Evolutionary conservation across 2,797 vertebrate genomes (phyloP), one percentile per base, ranked within the genome.

Genomic region (Trachurus trachurus): DNA sequence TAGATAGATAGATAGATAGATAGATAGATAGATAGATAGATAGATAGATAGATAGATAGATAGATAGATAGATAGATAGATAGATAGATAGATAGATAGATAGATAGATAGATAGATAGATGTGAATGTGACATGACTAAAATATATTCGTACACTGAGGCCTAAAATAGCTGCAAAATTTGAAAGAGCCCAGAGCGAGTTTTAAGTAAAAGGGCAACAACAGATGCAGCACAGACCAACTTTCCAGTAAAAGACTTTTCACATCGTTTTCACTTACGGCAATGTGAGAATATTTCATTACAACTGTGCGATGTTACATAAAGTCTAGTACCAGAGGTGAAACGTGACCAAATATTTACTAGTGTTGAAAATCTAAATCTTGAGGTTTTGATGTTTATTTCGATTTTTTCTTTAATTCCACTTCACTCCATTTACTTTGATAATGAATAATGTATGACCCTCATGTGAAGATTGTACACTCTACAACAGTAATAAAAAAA

Each of bases 161-260:
- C 68, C 72, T 15, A 70, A 76, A 79, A 84, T 79, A 76, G 76
- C 72, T 63, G 13, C 47, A 37, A 50, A 53, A 69, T 65, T 31
- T 64, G 47, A 61, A 45, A 54, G 54, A 80, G 59, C 75, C 79
- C 64, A 68, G 59, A 78, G 78, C 72, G 62, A 72, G 34, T 75
- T 74, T 66, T 58, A 56, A 74, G 61, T 60, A 71, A 74, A 75
- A 78, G 59, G 59, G 19, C 73, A 74, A 31, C 58, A 65, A 42
- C 50, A 70, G 44, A 66, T 49, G 42, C 34, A 72, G 67, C 50
- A 54, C 29, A 17, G 47, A 47, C 39, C 50, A 66, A 77, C 53
- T 67, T 76, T 22, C 31, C 56, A 56, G 49, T 15, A 11, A 19
- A 63, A 39, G 67, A 77, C 19, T 59, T n/a, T 67, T 50, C 58